Conservation (phyloP, 2,888 invertebrate genomes). For the Papilio elwesi region DNA sequence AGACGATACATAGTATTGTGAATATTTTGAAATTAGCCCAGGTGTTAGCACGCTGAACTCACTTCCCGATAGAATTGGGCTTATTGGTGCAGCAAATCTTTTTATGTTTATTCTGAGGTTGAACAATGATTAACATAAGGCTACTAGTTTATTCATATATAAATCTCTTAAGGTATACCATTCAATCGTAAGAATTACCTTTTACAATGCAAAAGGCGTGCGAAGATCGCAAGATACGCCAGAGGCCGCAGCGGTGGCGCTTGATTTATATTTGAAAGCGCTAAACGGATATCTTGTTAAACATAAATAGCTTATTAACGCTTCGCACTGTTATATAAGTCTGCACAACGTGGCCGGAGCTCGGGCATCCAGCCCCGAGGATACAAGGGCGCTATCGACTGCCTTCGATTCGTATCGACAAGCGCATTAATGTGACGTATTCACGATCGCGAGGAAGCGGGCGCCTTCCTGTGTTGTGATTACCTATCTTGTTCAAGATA, state of each 20-base stretch:
- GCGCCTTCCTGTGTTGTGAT: slow-evolving; percentile 47
- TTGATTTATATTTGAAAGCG: slow-evolving; percentile 51
- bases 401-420: slow-evolving; percentile 48
- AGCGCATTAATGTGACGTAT: slow-evolving; percentile 45
- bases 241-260: slow-evolving; percentile 48
- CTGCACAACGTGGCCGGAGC: slow-evolving; percentile 31
- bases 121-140: too few relatives aligned
- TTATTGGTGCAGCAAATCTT: too few relatives aligned
- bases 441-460: slow-evolving; percentile 45
- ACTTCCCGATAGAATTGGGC: too few relatives aligned
- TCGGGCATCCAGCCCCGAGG: slow-evolving; percentile 45
- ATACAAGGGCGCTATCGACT: slow-evolving; percentile 46
- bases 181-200: slow-evolving; percentile 34
- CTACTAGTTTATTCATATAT: too few relatives aligned
- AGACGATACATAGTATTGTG: too few relatives aligned
- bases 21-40: too few relatives aligned
- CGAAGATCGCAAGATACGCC: slow-evolving; percentile 48
- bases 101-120: too few relatives aligned
- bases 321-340: slow-evolving; percentile 28
- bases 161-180: background rate
- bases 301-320: slow-evolving; percentile 50
- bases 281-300: slow-evolving; percentile 48
- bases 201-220: slow-evolving; percentile 48
- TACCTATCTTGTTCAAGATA: slow-evolving; percentile 44
- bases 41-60: too few relatives aligned